Percentiles rank a stretch among this genome's conserved stretches.
Evolutionary conservation across 2,888 invertebrate genomes (phyloP).

Genomic region (Tribolium freemani): DNA sequence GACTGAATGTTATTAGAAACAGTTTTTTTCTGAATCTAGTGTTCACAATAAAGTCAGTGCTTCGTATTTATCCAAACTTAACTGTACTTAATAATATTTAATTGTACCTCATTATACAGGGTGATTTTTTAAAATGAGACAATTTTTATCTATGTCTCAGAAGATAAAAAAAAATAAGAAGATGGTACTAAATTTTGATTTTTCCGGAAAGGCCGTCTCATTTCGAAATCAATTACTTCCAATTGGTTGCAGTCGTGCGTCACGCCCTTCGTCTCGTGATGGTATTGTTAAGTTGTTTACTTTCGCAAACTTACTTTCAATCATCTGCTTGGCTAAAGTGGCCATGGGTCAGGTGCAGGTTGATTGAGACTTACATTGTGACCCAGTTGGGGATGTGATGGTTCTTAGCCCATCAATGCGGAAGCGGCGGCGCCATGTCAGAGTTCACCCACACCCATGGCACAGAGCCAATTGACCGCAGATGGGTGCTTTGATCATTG

Average conservation of each 20-base stretch:
- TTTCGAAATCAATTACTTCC: slow-evolving; percentile 61
- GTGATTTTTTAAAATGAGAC: too few species aligned
- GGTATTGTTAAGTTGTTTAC: slow-evolving; percentile 61
- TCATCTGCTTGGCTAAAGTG: slow-evolving; percentile 48
- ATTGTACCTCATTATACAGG: too few species aligned
- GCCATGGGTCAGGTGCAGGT: slow-evolving; percentile 18
- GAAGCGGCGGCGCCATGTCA: slow-evolving; percentile 62
- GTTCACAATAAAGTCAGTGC: too few species aligned
- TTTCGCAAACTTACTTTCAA: slow-evolving; percentile 60
- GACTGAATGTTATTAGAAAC: too few species aligned
- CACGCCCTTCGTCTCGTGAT: slow-evolving; percentile 61
- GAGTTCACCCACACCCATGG: slow-evolving; percentile 64
- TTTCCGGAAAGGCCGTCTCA: slow-evolving; percentile 44
- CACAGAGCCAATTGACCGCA: slow-evolving; percentile 60
- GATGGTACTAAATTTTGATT: too few species aligned
- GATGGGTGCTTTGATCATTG: slow-evolving; percentile 50
- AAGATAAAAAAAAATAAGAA: too few species aligned
- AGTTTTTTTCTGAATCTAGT: too few species aligned
- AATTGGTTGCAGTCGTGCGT: slow-evolving; percentile 60
- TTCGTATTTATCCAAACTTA: too few species aligned
- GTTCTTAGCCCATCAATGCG: slow-evolving; percentile 58
- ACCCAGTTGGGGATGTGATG: slow-evolving; percentile 53
- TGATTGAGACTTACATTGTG: slow-evolving; percentile 39
- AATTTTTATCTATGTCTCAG: too few species aligned
- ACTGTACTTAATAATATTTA: too few species aligned